Evolutionary conservation across 2,113 vertebrate genomes (phyloP).

Genomic region (Apaloderma vittatum): DNA sequence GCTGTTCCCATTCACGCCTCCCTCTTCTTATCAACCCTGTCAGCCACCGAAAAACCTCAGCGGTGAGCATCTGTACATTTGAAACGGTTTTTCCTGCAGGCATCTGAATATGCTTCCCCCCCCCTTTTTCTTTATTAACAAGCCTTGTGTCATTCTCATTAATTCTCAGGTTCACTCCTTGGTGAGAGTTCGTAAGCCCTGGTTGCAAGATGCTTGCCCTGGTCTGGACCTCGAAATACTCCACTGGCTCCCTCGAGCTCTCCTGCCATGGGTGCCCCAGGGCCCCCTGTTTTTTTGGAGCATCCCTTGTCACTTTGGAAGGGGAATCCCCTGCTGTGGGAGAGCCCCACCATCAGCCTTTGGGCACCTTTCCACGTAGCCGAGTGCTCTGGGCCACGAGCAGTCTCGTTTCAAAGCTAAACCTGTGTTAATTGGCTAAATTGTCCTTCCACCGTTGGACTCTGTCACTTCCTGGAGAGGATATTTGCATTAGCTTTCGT

Average conservation of each 20-base stretch:
- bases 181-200: neutral
- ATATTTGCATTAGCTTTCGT: neutral
- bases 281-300: neutral
- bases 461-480: neutral
- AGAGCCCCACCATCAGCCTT: neutral
- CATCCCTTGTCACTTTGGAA: neutral
- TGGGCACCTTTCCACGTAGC: neutral
- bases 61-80: neutral
- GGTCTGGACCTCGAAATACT: neutral
- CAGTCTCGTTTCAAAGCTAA: neutral
- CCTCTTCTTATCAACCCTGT: constrained; percentile 3
- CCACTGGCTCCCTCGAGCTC: neutral
- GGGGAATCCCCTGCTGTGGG: neutral
- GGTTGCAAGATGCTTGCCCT: neutral
- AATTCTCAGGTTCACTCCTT: neutral
- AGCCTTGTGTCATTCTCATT: neutral
- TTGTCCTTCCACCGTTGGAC: neutral
- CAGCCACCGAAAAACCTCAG: neutral
- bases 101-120: neutral
- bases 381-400: neutral
- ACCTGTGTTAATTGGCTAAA: neutral
- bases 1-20: constrained; percentile 34
- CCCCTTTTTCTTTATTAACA: neutral
- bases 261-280: neutral
- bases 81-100: constrained; percentile 13